These are phyloP conservation scores for Brachycybe producta DNA, from an alignment of 2,888 invertebrate genomes.

Conservation along the genomic window DNA sequence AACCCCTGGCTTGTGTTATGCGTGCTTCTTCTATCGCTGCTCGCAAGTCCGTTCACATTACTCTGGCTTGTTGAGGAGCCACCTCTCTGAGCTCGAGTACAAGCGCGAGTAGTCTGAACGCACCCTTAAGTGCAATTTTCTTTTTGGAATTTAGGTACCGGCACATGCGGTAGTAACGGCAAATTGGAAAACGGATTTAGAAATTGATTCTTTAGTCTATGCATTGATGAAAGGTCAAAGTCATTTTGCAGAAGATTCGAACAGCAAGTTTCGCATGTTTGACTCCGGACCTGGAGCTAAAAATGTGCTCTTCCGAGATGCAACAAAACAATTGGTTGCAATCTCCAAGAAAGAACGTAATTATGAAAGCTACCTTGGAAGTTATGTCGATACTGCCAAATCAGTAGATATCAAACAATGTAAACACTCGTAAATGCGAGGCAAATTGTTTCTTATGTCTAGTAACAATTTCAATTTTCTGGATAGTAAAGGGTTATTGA, in stretches of 20 bases:
- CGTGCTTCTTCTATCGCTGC: too few relatives aligned
- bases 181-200: neutral
- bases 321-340: neutral
- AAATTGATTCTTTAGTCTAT: conserved; percentile 4
- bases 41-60: too few relatives aligned
- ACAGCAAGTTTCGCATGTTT: conserved; percentile 6
- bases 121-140: too few relatives aligned
- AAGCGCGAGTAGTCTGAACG: too few relatives aligned
- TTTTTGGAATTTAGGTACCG: conserved; percentile 6
- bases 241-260: neutral
- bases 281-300: neutral
- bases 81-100: too few relatives aligned
- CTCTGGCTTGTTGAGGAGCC: too few relatives aligned
- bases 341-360: neutral
- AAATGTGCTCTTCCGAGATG: conserved; percentile 10
- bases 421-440: too few relatives aligned
- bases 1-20: too few relatives aligned
- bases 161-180: conserved; percentile 7
- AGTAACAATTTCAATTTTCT: too few relatives aligned
- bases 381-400: neutral
- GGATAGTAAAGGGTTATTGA: too few relatives aligned
- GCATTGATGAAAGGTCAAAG: conserved; percentile 8
- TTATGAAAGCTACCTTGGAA: neutral
- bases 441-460: too few relatives aligned
- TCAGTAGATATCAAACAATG: conserved; percentile 5